Percentiles rank a stretch among this genome's conserved stretches.
Conservation (phyloP, 53 echinoderm and acorn worm genomes). For the Arbacia lixula region DNA sequence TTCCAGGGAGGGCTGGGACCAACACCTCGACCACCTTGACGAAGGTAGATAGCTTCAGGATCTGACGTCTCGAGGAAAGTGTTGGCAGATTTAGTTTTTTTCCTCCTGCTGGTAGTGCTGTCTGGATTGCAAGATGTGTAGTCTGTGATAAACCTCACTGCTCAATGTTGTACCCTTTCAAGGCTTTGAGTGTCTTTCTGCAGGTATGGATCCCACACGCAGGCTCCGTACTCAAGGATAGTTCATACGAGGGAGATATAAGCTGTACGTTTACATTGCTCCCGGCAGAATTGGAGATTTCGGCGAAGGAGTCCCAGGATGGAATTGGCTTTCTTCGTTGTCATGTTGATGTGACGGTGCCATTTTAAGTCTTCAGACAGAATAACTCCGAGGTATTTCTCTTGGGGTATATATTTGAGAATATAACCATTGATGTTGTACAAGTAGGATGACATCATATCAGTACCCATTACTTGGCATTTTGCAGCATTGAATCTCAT, state of each 20-base stretch:
- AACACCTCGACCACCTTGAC: too few relatives aligned
- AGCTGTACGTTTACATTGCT: conserved; percentile 40
- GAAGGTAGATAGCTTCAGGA: too few relatives aligned
- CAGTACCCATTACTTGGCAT: conserved; percentile 48
- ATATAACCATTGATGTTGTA: conserved; percentile 26
- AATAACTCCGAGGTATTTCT: conserved; percentile 55
- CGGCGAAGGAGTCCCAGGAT: conserved; percentile 27
- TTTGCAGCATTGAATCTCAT: conserved; percentile 59
- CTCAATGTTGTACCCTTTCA: conserved; percentile 11
- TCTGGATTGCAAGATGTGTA: too few relatives aligned
- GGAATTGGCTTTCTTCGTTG: conserved; percentile 37
- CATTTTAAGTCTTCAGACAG: conserved; percentile 47
- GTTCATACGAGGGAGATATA: conserved; percentile 18
- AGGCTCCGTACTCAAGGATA: conserved; percentile 42
- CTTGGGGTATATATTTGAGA: conserved; percentile 25
- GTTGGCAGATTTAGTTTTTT: too few relatives aligned
- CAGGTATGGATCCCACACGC: conserved; percentile 13
- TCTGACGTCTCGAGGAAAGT: too few relatives aligned
- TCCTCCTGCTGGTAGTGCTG: too few relatives aligned
- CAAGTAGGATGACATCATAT: conserved; percentile 25
- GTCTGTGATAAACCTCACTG: too few relatives aligned
- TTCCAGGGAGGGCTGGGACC: too few relatives aligned
- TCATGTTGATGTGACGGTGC: conserved; percentile 28
- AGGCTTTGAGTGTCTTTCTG: conserved; percentile 13
- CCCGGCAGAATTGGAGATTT: conserved; percentile 19